These are phyloP conservation scores for Heliconius hewitsoni DNA, from an alignment of 1,140 invertebrate genomes.

Conservation along the genomic window DNA sequence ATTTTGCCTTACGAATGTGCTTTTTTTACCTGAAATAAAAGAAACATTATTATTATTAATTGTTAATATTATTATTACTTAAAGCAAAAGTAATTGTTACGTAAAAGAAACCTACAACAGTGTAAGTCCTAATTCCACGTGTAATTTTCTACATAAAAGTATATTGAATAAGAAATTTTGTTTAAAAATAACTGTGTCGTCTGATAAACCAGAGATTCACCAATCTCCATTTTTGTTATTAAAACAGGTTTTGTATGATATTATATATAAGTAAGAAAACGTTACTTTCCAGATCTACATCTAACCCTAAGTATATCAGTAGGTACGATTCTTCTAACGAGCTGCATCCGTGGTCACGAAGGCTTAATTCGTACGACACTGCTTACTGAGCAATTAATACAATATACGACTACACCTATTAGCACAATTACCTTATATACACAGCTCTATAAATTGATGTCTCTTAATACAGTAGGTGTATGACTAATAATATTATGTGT, in stretches of 20 bases:
- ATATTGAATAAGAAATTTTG: too few species aligned
- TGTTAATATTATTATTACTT: neutral
- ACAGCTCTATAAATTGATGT: slow-evolving; percentile 14
- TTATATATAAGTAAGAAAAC: too few species aligned
- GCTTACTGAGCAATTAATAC: slow-evolving; percentile 21
- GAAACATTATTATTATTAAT: neutral
- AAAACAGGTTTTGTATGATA: too few species aligned
- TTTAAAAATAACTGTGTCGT: too few species aligned
- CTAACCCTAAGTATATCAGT: neutral
- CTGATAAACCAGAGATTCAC: too few species aligned
- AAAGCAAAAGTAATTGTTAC: neutral
- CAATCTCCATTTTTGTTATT: too few species aligned
- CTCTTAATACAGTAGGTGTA: neutral
- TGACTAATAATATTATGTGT: neutral
- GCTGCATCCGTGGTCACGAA: slow-evolving; percentile 23
- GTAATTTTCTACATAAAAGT: too few species aligned
- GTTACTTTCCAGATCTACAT: too few species aligned
- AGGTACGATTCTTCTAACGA: slow-evolving; percentile 20
- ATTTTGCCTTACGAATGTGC: neutral
- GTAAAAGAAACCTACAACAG: neutral
- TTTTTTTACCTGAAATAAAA: neutral
- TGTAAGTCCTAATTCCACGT: too few species aligned
- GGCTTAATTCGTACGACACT: slow-evolving; percentile 29
- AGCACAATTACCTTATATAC: slow-evolving; percentile 5
- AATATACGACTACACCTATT: slow-evolving; percentile 22